Base-by-base conservation (phyloP, 2,797 vertebrate species). In the Cheirogaleus major region DNA sequence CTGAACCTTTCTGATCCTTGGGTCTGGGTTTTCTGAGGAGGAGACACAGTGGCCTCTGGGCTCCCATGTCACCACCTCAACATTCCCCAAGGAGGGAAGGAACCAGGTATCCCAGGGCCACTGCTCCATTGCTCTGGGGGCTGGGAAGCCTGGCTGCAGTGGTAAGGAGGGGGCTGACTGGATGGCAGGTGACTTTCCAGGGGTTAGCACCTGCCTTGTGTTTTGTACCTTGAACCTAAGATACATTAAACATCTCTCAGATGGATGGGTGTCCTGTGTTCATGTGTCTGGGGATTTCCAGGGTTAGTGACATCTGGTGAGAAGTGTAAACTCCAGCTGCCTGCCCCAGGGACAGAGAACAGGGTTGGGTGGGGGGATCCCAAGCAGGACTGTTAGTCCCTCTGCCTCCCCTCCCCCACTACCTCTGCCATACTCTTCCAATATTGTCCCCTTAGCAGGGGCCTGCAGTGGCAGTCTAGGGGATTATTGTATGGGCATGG, bases 231-330 rank as follows among this genome's bases (percentile, higher is more conserved):
- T 95, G 50, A 93, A 63, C 84, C 15, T 83, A 85, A 96, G 89
- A 96, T 38, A 91, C 50, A 98, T 97, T 97, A 98, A 98, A 98
- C 38, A 85, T 91, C 80, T 93, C 82, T 95, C 50, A 32, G 84
- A 96, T 97, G 95, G 80, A 92, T 84, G 50, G 7, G 55, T 90
- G 76, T 91, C 86, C 81, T 57, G 32, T 89, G 72, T 97, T 80
- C 50, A 38, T 86, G 84, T 97, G 86, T 95, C 75, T 91, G 38
- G 30, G 63, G 12, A 14, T 73, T 75, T 35, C 65, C 32, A n/a
- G 59, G 69, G 23, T 27, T 5, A 92, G 59, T 52, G 63, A 4
- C 18, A 75, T 69, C 45, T 92, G 23, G n/a, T 75, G 22, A 96
- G 78, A 95, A 70, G 35, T 57, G 35, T 38, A 59, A 90, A 84